A percentile compares a stretch with the other conserved stretches of the same genome.
Evolutionary conservation across 2,113 vertebrate species (phyloP).

Genomic region (Zosterops borbonicus): DNA sequence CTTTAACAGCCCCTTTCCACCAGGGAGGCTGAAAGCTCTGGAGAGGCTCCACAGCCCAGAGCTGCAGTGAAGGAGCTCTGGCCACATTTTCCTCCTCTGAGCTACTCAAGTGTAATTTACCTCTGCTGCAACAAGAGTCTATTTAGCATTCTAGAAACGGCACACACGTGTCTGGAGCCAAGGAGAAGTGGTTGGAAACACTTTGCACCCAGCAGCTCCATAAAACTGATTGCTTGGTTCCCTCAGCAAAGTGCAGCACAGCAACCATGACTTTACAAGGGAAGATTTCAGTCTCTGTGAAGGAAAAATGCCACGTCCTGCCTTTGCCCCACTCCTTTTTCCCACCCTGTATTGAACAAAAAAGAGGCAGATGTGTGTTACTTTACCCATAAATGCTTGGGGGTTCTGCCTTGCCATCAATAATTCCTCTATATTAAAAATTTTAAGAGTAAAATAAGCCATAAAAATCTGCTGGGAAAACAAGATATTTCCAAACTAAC

Average conservation of each 20-base stretch:
- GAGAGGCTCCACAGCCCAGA: neutral
- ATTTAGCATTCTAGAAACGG: neutral
- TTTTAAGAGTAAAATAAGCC: neutral
- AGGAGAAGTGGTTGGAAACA: neutral
- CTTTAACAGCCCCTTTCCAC: neutral
- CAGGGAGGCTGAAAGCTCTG: neutral
- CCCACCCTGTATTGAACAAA: neutral
- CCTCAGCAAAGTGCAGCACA: neutral
- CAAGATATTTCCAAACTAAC: neutral
- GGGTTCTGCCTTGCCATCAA: neutral
- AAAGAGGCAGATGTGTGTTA: neutral
- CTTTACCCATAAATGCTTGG: neutral
- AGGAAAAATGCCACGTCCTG: neutral
- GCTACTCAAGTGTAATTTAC: neutral
- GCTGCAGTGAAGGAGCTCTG: neutral
- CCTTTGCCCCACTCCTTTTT: accelerated
- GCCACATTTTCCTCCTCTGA: neutral
- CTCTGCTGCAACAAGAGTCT: neutral
- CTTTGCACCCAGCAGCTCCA: neutral
- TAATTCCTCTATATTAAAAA: neutral
- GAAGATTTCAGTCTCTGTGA: neutral
- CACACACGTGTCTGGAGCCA: neutral
- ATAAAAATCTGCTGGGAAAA: neutral
- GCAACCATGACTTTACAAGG: neutral
- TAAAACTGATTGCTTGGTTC: neutral